Conservation (phyloP, 1,140 invertebrate species). For the Artemia franciscana region DNA sequence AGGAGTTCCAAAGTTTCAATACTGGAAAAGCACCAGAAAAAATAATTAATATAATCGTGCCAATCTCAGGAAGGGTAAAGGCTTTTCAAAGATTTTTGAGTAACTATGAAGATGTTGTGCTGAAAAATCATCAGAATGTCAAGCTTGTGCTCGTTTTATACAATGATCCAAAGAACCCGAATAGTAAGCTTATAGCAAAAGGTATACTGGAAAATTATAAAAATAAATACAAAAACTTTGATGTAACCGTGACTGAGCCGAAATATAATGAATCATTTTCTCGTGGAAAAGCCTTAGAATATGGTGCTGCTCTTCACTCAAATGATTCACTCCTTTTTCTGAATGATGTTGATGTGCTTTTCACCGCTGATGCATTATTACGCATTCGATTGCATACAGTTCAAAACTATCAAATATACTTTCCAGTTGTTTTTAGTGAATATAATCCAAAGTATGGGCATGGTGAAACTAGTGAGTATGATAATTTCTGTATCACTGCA, state of each 20-base stretch:
- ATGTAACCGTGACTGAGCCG: slow-evolving; percentile 42
- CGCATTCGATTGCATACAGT: slow-evolving; percentile 54
- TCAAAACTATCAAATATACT: slow-evolving; percentile 55
- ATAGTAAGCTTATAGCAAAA: neutral
- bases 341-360: slow-evolving; percentile 71
- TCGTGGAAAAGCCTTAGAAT: slow-evolving; percentile 47
- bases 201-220: neutral
- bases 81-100: slow-evolving; percentile 63
- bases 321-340: slow-evolving; percentile 52
- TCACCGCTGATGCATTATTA: slow-evolving; percentile 36
- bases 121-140: slow-evolving; percentile 16
- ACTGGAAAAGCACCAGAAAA: slow-evolving; percentile 12
- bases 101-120: slow-evolving; percentile 56
- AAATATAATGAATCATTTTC: slow-evolving; percentile 42
- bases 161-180: slow-evolving; percentile 19
- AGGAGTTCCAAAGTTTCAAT: neutral
- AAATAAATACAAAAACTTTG: slow-evolving; percentile 1
- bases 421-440: slow-evolving; percentile 92
- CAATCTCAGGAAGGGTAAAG: slow-evolving; percentile 50
- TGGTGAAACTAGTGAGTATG: slow-evolving; percentile 10
- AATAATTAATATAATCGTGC: slow-evolving; percentile 58
- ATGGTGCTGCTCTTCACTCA: slow-evolving; percentile 26
- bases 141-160: slow-evolving; percentile 53
- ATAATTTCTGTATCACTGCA: slow-evolving; percentile 26
- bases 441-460: slow-evolving; percentile 40